Evolutionary conservation across 2,888 invertebrate genomes (phyloP), one percentile per base, ranked within the genome.

Genomic region (Micoletzkya japonica): DNA sequence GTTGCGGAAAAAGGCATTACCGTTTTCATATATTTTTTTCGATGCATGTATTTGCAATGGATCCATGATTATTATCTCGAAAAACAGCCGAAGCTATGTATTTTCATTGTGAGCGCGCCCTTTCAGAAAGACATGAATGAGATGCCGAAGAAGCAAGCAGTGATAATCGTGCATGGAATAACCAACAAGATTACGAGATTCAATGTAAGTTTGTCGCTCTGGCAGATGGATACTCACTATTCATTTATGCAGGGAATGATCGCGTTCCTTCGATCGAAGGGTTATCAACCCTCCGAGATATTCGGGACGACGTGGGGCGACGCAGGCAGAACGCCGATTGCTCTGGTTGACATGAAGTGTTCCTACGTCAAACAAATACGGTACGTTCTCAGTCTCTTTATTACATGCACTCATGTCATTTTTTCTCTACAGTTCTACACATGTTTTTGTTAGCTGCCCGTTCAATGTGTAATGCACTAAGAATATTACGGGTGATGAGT

Each of bases 271-370:
- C 71, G 72, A 63, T 72, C 72, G 1, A 75, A 76, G 70, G 84
- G 84, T 0, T 82, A 83, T 68, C 74, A 76, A 49, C 70, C 70
- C 44, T 76, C 77, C 14, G 81, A 83, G 67, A 74, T 83, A 32
- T 84, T 76, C 61, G 84, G 84, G 0, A 84, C 84, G 4, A 84
- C 84, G 4, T 84, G 84, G 82, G 84, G 83, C 26, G 84, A 84
- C 70, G 84, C 75, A 28, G 84, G 84, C 4, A 72, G 72, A 32
- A 83, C 83, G 2, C 83, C 83, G 2, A 78, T 79, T 7, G 82
- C 81, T 17, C 70, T 84, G 1, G 84, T 84, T 24, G 83, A 84
- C 50, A 80, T 84, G 82, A 84, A 82, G 72, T 84, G 84, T 49
- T 74, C 74, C 20, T 84, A 84, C 73, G 82, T 84, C 7, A 84